A percentile compares a stretch with the other conserved stretches of the same genome.
Evolutionary conservation across 1,140 invertebrate species (phyloP).

Genomic region (Aphis gossypii): DNA sequence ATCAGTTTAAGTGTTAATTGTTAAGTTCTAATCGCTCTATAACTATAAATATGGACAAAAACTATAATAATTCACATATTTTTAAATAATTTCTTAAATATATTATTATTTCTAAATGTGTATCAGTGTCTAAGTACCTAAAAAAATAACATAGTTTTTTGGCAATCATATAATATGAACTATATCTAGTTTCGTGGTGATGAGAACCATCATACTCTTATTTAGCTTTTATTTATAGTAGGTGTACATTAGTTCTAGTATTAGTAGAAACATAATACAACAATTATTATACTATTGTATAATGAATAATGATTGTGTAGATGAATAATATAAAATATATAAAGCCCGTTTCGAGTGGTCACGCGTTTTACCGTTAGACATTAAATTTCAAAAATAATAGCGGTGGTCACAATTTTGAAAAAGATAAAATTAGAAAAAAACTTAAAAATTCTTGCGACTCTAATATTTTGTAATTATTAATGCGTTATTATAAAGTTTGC

Average conservation of each 20-base stretch:
- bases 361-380: neutral
- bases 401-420: neutral
- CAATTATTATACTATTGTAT: neutral
- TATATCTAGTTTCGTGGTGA: too few relatives aligned
- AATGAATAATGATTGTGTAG: too few relatives aligned
- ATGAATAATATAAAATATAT: neutral
- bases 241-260: neutral
- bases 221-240: neutral
- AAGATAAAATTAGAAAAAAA: neutral
- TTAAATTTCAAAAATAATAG: neutral
- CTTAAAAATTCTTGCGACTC: neutral
- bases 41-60: too few relatives aligned
- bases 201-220: neutral
- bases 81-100: too few relatives aligned
- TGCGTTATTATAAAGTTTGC: neutral
- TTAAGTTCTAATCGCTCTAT: too few relatives aligned
- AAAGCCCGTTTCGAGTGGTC: too few relatives aligned
- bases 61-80: too few relatives aligned
- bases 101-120: too few relatives aligned
- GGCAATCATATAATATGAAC: too few relatives aligned
- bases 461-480: neutral
- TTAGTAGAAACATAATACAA: neutral
- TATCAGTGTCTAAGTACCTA: too few relatives aligned
- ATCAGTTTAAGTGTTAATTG: too few relatives aligned
- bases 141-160: too few relatives aligned